Evolutionary conservation across 37 sponge, comb jelly and placozoan species (phyloP).

Genomic region (Axinella damicornis): DNA sequence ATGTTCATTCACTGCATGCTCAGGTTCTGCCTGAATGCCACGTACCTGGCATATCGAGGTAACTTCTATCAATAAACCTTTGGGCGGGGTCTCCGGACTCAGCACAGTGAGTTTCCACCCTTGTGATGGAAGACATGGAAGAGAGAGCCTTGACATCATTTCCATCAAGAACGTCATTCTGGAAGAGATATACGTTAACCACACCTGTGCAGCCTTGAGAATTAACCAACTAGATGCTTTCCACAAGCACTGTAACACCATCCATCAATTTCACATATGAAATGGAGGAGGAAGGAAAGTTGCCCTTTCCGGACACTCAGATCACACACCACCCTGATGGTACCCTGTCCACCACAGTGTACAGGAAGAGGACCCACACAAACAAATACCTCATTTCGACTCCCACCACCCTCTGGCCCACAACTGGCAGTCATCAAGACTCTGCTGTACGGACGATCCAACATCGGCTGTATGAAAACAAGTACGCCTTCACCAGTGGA

Average conservation of each 20-base stretch:
- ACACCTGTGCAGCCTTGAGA: neutral
- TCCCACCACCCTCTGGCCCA: neutral
- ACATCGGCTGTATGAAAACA: no score
- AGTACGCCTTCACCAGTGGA: no score
- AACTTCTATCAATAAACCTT: neutral
- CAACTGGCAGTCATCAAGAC: neutral
- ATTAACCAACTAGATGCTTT: neutral
- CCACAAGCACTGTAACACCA: neutral
- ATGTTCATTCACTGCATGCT: no score
- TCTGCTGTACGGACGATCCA: neutral
- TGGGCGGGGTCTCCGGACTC: constrained; percentile 11
- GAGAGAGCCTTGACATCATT: constrained; percentile 8
- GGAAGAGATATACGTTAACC: neutral
- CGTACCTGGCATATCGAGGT: neutral
- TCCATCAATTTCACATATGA: neutral
- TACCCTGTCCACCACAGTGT: neutral
- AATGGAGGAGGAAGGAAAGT: neutral
- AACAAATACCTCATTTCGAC: neutral
- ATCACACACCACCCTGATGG: no score
- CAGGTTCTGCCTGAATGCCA: no score
- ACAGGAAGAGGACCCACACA: neutral
- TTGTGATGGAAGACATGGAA: constrained; percentile 16
- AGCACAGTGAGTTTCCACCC: neutral
- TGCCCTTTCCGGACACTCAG: neutral
- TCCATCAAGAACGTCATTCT: neutral